phyloP scores from a whole-genome alignment of 1,140 invertebrate genomes.

The Drosophila sproati region DNA sequence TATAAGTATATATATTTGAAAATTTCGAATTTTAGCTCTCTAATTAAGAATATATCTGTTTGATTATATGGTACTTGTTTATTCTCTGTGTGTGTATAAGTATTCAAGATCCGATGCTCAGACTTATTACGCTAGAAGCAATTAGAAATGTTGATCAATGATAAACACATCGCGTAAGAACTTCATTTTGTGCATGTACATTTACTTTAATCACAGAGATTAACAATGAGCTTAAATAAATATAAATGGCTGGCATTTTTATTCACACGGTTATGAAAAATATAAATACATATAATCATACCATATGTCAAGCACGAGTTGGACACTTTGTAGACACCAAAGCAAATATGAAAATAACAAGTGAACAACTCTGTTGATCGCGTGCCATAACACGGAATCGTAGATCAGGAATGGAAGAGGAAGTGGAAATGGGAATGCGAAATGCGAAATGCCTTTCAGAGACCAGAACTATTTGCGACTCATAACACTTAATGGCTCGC shows the following conservation, averaged over 20 bases:
- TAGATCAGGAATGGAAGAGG: conserved; percentile 4
- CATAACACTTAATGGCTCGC: conserved; percentile 25
- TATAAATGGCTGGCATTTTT: conserved; percentile 46
- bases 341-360: conserved; percentile 40
- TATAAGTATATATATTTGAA: conserved; percentile 2
- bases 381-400: conserved; percentile 18
- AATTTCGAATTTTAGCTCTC: background rate
- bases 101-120: background rate
- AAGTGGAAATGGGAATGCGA: background rate
- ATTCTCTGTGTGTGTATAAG: background rate
- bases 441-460: conserved; percentile 21
- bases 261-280: conserved; percentile 52
- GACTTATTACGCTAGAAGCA: conserved; percentile 7
- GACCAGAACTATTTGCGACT: conserved; percentile 21
- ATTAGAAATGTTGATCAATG: conserved; percentile 43
- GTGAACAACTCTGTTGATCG: conserved; percentile 14
- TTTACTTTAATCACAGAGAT: conserved; percentile 24
- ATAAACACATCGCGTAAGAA: conserved; percentile 3
- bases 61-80: background rate
- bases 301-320: conserved; percentile 50
- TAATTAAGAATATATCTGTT: background rate
- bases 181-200: conserved; percentile 17
- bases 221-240: conserved; percentile 43
- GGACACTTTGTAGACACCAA: conserved; percentile 10
- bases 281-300: conserved; percentile 22